A percentile compares a stretch with the other conserved stretches of the same genome.
Evolutionary conservation across 2,113 vertebrate genomes (phyloP).

Genomic region (Casuarius casuarius): DNA sequence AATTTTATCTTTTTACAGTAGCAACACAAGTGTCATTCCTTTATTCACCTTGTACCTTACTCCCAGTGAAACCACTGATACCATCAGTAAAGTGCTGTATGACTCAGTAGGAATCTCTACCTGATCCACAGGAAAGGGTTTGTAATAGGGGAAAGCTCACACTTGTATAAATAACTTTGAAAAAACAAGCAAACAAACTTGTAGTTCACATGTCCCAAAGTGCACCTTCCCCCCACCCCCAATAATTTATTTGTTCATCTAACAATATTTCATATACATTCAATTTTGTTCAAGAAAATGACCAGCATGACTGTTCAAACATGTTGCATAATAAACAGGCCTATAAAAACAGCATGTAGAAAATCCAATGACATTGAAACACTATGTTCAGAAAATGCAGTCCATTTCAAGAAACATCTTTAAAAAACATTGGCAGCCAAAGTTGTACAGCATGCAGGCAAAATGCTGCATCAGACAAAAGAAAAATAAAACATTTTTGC

Average conservation of each 20-base stretch:
- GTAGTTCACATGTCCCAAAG: background rate
- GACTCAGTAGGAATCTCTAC: background rate
- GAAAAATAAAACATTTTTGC: background rate
- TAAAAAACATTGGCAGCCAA: background rate
- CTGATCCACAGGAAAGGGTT: background rate
- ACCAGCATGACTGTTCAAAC: background rate
- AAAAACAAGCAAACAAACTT: background rate
- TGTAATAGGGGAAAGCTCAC: background rate
- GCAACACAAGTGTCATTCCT: background rate
- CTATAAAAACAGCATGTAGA: background rate
- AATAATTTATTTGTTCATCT: slow-evolving; percentile 61
- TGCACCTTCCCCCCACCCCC: background rate
- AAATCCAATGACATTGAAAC: background rate
- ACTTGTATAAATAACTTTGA: background rate
- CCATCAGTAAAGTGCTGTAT: background rate
- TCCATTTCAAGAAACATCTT: background rate
- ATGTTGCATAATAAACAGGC: background rate
- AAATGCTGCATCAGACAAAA: background rate
- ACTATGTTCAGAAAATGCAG: background rate
- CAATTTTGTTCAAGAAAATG: slow-evolving; percentile 40
- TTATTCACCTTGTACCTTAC: background rate
- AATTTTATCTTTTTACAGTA: background rate
- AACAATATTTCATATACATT: slow-evolving; percentile 17
- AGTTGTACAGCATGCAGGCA: background rate
- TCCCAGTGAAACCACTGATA: background rate